Evolutionary conservation across 1,140 invertebrate species (phyloP), one percentile per base, ranked within the genome.

Genomic region (Aphaenogaster ashmeadi): DNA sequence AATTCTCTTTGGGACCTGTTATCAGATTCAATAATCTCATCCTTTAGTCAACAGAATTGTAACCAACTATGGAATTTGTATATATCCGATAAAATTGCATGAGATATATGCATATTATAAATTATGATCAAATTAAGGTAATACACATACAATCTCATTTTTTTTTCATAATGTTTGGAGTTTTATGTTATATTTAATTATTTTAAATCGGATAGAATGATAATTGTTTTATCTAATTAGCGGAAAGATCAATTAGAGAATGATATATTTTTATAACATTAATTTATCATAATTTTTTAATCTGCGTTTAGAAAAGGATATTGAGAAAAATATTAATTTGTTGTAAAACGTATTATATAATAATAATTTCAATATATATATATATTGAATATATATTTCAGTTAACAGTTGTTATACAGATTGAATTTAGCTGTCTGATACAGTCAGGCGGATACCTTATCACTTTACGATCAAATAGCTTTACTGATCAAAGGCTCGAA

Each of bases 391-490:
- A 27, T 1, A 27, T 27, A 27, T 27, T 11, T 33, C 54, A 21
- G 33, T 83, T 50, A 74, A 83, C 18, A 15, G 21, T 67, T 33
- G 41, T 69, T 69, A 27, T 69, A 80, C 21, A 52, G 15, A 50
- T 54, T 1, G 8, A 36, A 27, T 47, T 27, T 83, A 38, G 13
- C 27, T 60, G 33, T 50, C 41, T 36, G 33, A 38, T 84, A 56
- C 54, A 62, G 69, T 58, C 41, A 54, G 7, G 62, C 52, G 47
- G 41, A 75, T 84, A 8, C 69, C 52, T 74, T 84, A 84, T 84
- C 67, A 84, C 80, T 84, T 84, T 84, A 75, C 80, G 69, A 75
- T 84, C 71, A 84, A 84, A 84, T 84, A 84, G 54, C 80, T 38
- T 80, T 75, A 75, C 80, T 84, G 80, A 84, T 84, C 80, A 84